A percentile compares a stretch with the other conserved stretches of the same genome.
Evolutionary conservation across 2,888 invertebrate genomes (phyloP).

Genomic region (Oegoconia quadripuncta): DNA sequence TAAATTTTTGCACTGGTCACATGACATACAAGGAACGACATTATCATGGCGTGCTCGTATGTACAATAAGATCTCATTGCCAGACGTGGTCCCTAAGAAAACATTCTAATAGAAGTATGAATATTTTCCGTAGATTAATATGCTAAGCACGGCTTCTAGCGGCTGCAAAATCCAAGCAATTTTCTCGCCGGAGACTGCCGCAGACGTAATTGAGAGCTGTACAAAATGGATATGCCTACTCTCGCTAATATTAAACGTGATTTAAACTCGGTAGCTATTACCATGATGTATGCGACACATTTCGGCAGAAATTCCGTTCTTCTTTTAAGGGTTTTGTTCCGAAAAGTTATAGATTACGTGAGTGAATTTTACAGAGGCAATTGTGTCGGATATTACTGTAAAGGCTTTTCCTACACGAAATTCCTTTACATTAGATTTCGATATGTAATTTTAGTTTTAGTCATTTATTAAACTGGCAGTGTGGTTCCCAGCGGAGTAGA

Average conservation of each 20-base stretch:
- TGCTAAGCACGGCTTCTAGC: slow-evolving; percentile 24
- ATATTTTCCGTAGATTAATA: slow-evolving; percentile 28
- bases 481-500: too few relatives aligned
- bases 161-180: slow-evolving; percentile 24
- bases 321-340: neutral
- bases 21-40: too few relatives aligned
- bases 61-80: neutral
- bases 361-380: too few relatives aligned
- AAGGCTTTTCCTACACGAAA: neutral
- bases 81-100: slow-evolving; percentile 16
- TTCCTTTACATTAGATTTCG: too few relatives aligned
- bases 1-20: too few relatives aligned
- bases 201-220: slow-evolving; percentile 23
- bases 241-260: slow-evolving; percentile 22
- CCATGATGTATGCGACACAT: slow-evolving; percentile 23
- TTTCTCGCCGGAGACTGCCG: slow-evolving; percentile 17
- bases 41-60: too few relatives aligned
- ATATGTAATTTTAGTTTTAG: too few relatives aligned
- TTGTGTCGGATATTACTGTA: neutral
- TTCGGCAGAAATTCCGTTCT: slow-evolving; percentile 8
- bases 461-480: too few relatives aligned
- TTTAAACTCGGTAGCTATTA: slow-evolving; percentile 24
- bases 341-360: neutral
- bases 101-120: slow-evolving; percentile 22
- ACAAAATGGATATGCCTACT: slow-evolving; percentile 24